Conservation (phyloP, 2,113 vertebrate species). For the Caloenas nicobarica region DNA sequence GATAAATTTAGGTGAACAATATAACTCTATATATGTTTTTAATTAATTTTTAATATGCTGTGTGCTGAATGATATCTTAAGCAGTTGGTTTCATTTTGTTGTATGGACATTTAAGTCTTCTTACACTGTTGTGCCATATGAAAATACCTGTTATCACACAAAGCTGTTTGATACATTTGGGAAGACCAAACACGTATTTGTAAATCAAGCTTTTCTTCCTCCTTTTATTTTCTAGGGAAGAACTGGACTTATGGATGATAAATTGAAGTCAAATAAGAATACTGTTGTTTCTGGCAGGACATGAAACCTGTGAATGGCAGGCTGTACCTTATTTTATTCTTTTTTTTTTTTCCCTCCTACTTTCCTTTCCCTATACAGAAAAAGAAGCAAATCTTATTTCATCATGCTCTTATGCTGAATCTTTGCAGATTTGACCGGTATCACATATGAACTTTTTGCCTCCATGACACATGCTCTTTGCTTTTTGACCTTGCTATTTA, state of each 20-base stretch:
- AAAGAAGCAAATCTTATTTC: neutral
- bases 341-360: neutral
- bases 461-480: neutral
- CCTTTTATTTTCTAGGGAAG: neutral
- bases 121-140: neutral
- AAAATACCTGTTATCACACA: neutral
- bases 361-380: neutral
- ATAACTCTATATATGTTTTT: neutral
- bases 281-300: neutral
- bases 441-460: neutral
- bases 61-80: neutral
- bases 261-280: neutral
- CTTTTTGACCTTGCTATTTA: neutral
- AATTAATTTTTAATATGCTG: neutral
- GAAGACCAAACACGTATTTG: neutral
- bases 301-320: neutral
- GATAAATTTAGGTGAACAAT: neutral
- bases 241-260: neutral
- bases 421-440: neutral
- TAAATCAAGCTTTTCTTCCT: neutral
- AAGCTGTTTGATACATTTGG: neutral
- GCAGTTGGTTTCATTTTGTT: neutral
- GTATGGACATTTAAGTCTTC: neutral
- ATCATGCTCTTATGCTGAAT: neutral
- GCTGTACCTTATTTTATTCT: neutral